Base-by-base conservation (phyloP, 92 coral and sea anemone species). In the Blastomussa wellsi region DNA sequence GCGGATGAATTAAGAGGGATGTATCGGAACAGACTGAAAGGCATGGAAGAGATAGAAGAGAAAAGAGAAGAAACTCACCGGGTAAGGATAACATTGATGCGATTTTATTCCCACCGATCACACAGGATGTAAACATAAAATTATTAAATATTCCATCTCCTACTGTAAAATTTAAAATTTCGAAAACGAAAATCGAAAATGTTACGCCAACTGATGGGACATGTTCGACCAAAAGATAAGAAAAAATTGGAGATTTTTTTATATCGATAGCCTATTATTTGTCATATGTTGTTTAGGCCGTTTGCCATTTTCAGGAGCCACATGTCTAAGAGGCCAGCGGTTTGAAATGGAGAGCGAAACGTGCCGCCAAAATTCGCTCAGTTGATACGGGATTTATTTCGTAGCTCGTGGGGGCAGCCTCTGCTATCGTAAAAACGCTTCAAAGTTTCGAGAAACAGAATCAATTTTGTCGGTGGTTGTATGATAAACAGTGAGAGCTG, bases 1-100 rank as follows among this genome's bases (percentile, higher is more conserved):
- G 98, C 92, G 71, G 93, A 90, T 81, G 98, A 97, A 70, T 84
- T 97, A 35, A 93, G 95, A 80, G 99, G 92, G 70, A 89, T 94
- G 74, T 97, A 94, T 75, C 88, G 92, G 41, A 91, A 88, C 79
- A 89, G 93, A 65, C 91, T 97, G 67, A 93, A 86, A 70, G 95
- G 91, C 79, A 90, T 97, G 94, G 97, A 90, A n/a, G 89, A 90
- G 60, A 95, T 90, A 22, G 98, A 95, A 16, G 96, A 90, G 51
- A 91, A 93, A 89, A 88, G 95, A 75, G 97, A 93, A 24, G 96
- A 91, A 62, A 83, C 95, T 1, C 98, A 97, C 53, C 68, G 91
- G 90, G 99, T 94, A 88, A 85, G 91, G 55, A 77, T 14, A n/a
- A n/a, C n/a, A n/a, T n/a, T n/a, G 8, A 12, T 24, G 6, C 26